Evolutionary conservation across 2,888 invertebrate species (phyloP).

Genomic region (Rhopalosiphum nymphaeae): DNA sequence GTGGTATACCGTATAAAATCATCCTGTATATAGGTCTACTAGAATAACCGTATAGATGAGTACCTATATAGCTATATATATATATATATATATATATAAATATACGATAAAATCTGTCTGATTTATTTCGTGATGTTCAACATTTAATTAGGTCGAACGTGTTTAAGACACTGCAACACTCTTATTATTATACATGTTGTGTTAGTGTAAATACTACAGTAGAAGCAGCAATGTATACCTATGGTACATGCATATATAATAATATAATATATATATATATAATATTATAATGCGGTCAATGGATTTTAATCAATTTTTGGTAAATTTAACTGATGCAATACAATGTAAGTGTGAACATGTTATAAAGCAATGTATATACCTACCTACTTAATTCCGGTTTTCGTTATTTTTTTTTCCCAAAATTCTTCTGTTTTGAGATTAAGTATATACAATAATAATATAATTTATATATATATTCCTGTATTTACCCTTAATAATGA

Average conservation of each 20-base stretch:
- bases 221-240: neutral
- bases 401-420: neutral
- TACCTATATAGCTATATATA: neutral
- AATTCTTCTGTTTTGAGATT: neutral
- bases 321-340: neutral
- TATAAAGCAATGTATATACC: neutral
- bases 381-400: constrained; percentile 46
- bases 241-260: neutral
- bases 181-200: constrained; percentile 6
- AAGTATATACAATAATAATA: constrained; percentile 7
- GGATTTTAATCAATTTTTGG: constrained; percentile 51
- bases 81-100: neutral
- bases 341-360: neutral
- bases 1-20: neutral
- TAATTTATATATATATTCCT: neutral
- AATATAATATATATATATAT: neutral
- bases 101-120: constrained; percentile 53
- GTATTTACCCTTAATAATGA: constrained; percentile 13
- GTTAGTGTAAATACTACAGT: neutral
- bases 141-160: constrained; percentile 52
- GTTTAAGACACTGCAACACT: constrained; percentile 13
- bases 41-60: neutral
- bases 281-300: constrained; percentile 14
- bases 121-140: constrained; percentile 26
- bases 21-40: neutral